Evolutionary conservation across 2,113 vertebrate species (phyloP).

Genomic region (Dicerorhinus sumatrensis): DNA sequence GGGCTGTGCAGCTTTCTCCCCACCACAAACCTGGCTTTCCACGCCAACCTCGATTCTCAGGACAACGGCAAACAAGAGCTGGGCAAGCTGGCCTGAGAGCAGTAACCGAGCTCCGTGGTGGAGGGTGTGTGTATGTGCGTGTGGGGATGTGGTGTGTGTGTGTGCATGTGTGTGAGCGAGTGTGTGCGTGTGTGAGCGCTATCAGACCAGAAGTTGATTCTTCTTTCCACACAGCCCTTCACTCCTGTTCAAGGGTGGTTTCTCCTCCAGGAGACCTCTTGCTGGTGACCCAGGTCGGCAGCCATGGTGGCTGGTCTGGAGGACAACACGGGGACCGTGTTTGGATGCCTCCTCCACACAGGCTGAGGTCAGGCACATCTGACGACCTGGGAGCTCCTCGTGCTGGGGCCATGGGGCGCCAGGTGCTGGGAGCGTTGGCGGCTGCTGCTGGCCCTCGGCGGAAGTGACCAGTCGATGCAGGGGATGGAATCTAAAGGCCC

Average conservation of each 20-base stretch:
- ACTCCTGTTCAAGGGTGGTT: accelerated
- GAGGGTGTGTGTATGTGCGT: too few relatives aligned
- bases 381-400: background rate
- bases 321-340: too few relatives aligned
- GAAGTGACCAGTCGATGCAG: background rate
- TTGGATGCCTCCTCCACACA: accelerated
- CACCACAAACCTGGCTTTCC: background rate
- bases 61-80: background rate
- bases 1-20: background rate
- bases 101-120: background rate
- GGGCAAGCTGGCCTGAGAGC: background rate
- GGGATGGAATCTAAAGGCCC: accelerated
- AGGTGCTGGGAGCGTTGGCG: background rate
- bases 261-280: background rate
- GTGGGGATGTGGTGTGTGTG: background rate
- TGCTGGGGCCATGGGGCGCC: background rate
- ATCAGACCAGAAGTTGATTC: background rate
- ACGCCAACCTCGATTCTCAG: background rate
- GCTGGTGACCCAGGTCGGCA: too few relatives aligned
- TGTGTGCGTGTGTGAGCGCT: background rate
- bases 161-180: background rate
- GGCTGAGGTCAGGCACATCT: background rate
- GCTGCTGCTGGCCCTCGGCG: background rate
- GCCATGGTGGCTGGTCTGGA: background rate
- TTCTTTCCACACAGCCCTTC: background rate